Conservation (phyloP, 92 coral and sea anemone species). For the Phenganax stokvisi region DNA sequence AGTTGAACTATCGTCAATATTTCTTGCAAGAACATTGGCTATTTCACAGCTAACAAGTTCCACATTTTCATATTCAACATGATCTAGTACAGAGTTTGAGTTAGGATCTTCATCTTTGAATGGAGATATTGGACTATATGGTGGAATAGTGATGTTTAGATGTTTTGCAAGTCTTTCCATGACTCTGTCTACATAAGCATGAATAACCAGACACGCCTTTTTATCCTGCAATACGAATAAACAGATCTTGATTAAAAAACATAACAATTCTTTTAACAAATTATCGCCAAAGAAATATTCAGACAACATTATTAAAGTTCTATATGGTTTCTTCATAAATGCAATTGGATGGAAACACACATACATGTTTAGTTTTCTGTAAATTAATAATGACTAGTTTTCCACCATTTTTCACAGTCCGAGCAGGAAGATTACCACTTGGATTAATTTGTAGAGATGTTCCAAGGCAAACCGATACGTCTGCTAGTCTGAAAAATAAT, state of each 20-base stretch:
- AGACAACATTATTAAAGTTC: neutral
- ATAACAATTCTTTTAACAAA: neutral
- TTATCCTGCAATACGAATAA: slow-evolving; percentile 61
- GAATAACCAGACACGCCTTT: slow-evolving; percentile 81
- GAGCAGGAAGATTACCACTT: slow-evolving; percentile 86
- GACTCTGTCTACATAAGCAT: slow-evolving; percentile 81
- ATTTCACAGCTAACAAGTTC: neutral
- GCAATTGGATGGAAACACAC: slow-evolving; percentile 18
- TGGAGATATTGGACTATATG: slow-evolving; percentile 36
- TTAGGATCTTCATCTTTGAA: neutral
- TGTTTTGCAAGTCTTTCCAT: slow-evolving; percentile 64
- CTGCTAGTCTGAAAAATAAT: slow-evolving; percentile 60
- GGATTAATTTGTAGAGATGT: slow-evolving; percentile 91
- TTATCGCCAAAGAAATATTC: neutral
- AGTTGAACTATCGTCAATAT: neutral
- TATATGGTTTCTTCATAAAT: neutral
- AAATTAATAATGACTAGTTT: slow-evolving; percentile 82
- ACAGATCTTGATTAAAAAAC: neutral
- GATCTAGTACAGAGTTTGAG: neutral
- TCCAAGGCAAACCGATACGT: slow-evolving; percentile 85
- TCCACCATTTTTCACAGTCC: slow-evolving; percentile 87
- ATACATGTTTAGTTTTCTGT: slow-evolving; percentile 93
- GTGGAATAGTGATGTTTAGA: slow-evolving; percentile 60
- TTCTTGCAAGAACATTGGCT: neutral
- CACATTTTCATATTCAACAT: neutral